Conservation (phyloP, 1,140 invertebrate species). For the Zaprionus ornatus region DNA sequence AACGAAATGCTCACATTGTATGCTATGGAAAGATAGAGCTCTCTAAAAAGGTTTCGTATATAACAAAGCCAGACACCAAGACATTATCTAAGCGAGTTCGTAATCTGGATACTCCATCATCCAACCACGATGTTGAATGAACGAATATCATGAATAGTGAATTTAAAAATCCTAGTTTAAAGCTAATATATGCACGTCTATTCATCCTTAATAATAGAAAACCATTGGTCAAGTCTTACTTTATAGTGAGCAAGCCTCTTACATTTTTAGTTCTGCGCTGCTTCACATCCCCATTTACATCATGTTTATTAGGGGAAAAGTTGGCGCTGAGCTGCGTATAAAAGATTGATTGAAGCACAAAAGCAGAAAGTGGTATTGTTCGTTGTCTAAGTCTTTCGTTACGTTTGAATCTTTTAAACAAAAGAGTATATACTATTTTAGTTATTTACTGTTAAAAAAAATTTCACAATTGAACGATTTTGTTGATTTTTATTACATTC, state of each 20-base stretch:
- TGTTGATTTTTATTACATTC: neutral
- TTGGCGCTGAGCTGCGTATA: conserved; percentile 1
- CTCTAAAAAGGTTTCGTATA: neutral
- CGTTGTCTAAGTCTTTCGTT: conserved; percentile 24
- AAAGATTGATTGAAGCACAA: conserved; percentile 8
- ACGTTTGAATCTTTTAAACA: neutral
- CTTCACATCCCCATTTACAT: conserved; percentile 19
- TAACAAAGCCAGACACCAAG: neutral
- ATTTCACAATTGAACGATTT: neutral
- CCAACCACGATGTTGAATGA: neutral
- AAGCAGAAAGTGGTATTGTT: conserved; percentile 2
- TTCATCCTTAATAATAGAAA: conserved; percentile 20
- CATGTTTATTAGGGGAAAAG: neutral
- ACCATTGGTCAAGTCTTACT: conserved; percentile 4
- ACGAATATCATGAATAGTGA: conserved; percentile 2
- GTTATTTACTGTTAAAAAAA: neutral
- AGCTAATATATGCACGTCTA: conserved; percentile 24
- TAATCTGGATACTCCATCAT: conserved; percentile 23
- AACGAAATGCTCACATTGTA: no score
- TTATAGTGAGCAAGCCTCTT: neutral
- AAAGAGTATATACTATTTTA: neutral
- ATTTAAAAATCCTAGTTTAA: neutral
- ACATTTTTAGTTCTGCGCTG: neutral
- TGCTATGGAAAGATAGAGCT: neutral
- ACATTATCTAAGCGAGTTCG: conserved; percentile 2